Percentiles rank a stretch among this genome's conserved stretches.
These are phyloP conservation scores for Tachina grossa DNA, from an alignment of 2,888 invertebrate genomes.

Conservation along the genomic window DNA sequence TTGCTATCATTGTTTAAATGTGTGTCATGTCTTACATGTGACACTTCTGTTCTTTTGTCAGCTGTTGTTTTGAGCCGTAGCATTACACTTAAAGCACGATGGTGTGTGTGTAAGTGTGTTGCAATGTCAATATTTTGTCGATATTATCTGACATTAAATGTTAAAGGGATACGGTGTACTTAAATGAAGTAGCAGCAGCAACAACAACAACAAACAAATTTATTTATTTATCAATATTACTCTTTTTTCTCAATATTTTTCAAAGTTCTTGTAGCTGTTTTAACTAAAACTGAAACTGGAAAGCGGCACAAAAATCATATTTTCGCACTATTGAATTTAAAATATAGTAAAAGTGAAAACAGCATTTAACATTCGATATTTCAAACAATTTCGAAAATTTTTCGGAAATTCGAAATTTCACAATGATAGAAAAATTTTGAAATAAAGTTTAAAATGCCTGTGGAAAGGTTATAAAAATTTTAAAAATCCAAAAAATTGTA, in stretches of 20 bases:
- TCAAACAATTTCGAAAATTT: too few species aligned
- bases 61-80: slow-evolving; percentile 65
- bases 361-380: too few species aligned
- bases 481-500: too few species aligned
- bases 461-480: too few species aligned
- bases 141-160: slow-evolving; percentile 79
- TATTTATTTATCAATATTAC: neutral
- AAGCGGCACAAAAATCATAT: too few species aligned
- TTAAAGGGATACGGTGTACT: neutral
- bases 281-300: too few species aligned
- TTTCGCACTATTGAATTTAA: too few species aligned
- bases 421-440: too few species aligned
- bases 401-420: too few species aligned
- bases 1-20: neutral
- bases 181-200: neutral
- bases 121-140: slow-evolving; percentile 71
- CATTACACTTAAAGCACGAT: neutral
- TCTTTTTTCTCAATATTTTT: neutral
- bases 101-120: neutral
- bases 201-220: neutral
- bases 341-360: too few species aligned
- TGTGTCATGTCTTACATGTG: neutral
- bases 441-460: too few species aligned
- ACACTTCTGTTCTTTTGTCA: slow-evolving; percentile 54
- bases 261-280: neutral